phyloP scores from a whole-genome alignment of 1,140 invertebrate genomes.

The Sycobia sp. region DNA sequence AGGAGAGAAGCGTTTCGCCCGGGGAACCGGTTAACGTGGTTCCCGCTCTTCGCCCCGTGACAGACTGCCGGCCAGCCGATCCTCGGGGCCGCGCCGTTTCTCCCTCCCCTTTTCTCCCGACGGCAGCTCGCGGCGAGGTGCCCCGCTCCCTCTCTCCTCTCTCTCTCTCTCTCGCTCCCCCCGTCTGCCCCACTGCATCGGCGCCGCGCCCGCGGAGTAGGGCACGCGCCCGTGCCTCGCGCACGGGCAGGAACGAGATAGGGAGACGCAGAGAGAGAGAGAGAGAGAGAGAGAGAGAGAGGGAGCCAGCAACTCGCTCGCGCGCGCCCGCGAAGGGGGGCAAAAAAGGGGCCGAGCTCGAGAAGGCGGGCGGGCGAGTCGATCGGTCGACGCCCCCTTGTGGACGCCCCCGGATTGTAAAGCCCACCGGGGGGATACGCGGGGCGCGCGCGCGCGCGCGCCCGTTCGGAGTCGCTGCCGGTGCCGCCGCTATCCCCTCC shows the following conservation, averaged over 20 bases:
- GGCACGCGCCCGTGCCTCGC: slow-evolving; percentile 39
- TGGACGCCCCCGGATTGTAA: slow-evolving; percentile 45
- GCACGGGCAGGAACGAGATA: slow-evolving; percentile 16
- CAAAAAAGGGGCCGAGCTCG: slow-evolving; percentile 54
- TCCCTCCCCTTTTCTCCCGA: slow-evolving; percentile 40
- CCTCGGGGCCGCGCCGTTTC: slow-evolving; percentile 28
- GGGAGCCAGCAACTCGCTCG: not conserved
- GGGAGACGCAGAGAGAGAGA: too few relatives aligned
- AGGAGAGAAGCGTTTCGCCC: not conserved
- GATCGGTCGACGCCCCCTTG: slow-evolving; percentile 53
- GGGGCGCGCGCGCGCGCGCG: slow-evolving; percentile 17
- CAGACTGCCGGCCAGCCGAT: slow-evolving; percentile 57
- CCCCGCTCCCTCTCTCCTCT: not conserved
- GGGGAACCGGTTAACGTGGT: slow-evolving; percentile 58
- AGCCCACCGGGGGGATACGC: slow-evolving; percentile 34
- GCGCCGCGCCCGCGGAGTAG: slow-evolving; percentile 39
- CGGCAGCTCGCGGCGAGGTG: not conserved
- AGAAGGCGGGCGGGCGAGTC: slow-evolving; percentile 44
- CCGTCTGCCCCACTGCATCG: not conserved
- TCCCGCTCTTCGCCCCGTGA: slow-evolving; percentile 61
- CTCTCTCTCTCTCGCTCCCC: not conserved
- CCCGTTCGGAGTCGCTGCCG: slow-evolving; percentile 4
- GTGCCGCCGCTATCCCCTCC: not conserved
- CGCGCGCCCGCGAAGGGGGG: slow-evolving; percentile 36
- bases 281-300: not conserved